These are phyloP conservation scores for Eledona agricola DNA, from an alignment of 2,888 invertebrate species.

Conservation along the genomic window DNA sequence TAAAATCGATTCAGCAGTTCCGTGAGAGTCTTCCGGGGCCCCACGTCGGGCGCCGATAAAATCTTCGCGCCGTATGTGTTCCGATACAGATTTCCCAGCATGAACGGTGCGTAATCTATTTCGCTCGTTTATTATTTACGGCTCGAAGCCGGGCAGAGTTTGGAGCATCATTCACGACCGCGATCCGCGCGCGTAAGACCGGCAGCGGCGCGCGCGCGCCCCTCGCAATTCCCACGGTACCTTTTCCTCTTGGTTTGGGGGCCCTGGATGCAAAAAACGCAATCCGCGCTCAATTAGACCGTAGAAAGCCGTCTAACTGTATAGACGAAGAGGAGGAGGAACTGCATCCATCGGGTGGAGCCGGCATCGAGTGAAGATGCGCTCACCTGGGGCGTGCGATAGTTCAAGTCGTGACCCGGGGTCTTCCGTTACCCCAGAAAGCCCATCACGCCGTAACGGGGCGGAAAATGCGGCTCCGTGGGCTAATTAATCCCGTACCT, in stretches of 20 bases:
- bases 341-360: conserved; percentile 18
- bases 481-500: conserved; percentile 33
- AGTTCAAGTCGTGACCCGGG: conserved; percentile 68
- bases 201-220: conserved; percentile 41
- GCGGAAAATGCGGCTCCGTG: conserved; percentile 14
- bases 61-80: conserved; percentile 35
- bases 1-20: no score
- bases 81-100: conserved; percentile 42
- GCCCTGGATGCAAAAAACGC: conserved; percentile 4
- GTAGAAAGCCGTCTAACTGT: conserved; percentile 20
- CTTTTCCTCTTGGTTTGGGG: conserved; percentile 15
- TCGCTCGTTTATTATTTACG: conserved; percentile 51
- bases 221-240: conserved; percentile 35
- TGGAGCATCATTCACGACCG: conserved; percentile 53
- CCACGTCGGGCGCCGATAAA: conserved; percentile 26
- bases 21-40: conserved; percentile 2
- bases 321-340: conserved; percentile 7
- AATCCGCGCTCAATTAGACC: conserved; percentile 10
- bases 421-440: conserved; percentile 51
- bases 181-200: conserved; percentile 49
- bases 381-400: conserved; percentile 65
- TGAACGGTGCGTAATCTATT: conserved; percentile 44
- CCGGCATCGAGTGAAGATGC: conserved; percentile 53
- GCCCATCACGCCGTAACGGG: conserved; percentile 40
- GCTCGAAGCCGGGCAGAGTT: conserved; percentile 50